Base-by-base conservation (phyloP, 2,888 invertebrate species). In the Agelastica alni region DNA sequence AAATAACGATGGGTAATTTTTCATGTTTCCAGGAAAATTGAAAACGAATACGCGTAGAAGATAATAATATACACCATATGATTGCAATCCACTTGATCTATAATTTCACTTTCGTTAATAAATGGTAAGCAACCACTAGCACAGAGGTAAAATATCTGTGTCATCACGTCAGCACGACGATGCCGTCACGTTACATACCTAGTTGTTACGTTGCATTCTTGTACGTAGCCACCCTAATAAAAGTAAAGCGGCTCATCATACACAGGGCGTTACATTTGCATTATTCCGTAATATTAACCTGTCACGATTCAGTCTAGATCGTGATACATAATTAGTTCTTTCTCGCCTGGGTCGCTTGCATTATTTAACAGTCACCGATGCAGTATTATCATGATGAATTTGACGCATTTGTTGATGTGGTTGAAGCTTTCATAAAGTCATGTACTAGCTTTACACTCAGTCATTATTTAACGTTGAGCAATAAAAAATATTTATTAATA, bases 321-420 rank as follows among this genome's bases (percentile, higher is more conserved):
- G 55, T 55, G 55, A 55, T 46, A 34, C 41, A 34, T 51, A 55
- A 55, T 55, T 55, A 46, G 51, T 51, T 55, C 51, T 46, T 44
- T 45, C 17, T 51, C 49, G 44, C 44, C 36, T 26, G 34, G 16
- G 9, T 20, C 9, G 37, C 37, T n/a, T n/a, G n/a, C n/a, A n/a
- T n/a, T n/a, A n/a, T n/a, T n/a, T n/a, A n/a, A n/a, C n/a, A n/a
- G n/a, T n/a, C n/a, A n/a, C n/a, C n/a, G n/a, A n/a, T 20, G 17
- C 37, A 39, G 6, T 14, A 20, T 18, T 39, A 17, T 12, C 18
- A 39, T 39, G 17, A 39, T 39, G 20, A 39, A 39, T 17, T 39
- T 39, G 18, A 17, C 12, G 37, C 37, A 20, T 20, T 39, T 18
- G 20, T 10, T 17, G n/a, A 18, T 39, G 37, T 39, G 37, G 17